Conservation (phyloP, 2,797 vertebrate species). For the Acropternis orthonyx region DNA sequence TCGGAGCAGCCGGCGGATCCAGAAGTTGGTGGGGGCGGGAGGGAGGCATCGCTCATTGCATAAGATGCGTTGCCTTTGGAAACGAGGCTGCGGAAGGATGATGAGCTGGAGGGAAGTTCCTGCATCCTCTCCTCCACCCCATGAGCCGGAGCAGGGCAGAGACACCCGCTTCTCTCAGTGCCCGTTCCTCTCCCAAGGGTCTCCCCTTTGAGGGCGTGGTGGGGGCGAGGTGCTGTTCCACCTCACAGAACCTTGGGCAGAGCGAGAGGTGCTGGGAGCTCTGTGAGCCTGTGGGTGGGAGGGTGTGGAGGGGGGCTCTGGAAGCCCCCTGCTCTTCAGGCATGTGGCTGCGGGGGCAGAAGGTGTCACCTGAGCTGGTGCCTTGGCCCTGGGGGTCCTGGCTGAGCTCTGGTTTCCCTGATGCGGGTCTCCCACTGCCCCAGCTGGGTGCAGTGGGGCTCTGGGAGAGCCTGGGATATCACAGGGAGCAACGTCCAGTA, state of each 20-base stretch:
- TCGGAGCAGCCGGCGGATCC: neutral
- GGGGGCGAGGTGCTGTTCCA: rapidly evolving
- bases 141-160: neutral
- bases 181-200: rapidly evolving
- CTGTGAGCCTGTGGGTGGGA: neutral
- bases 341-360: neutral
- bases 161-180: neutral
- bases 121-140: neutral
- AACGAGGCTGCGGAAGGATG: neutral
- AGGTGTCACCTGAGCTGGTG: neutral
- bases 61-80: constrained; percentile 57
- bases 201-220: rapidly evolving
- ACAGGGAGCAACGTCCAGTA: neutral
- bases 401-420: neutral
- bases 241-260: neutral
- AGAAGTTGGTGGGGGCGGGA: constrained; percentile 42
- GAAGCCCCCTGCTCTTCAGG: rapidly evolving
- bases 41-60: constrained; percentile 38
- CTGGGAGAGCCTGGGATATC: neutral
- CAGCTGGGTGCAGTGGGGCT: neutral
- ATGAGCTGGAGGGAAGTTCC: constrained; percentile 25
- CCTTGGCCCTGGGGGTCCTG: neutral
- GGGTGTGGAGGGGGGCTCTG: neutral
- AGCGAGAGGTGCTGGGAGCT: neutral
- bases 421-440: neutral